Evolutionary conservation across 2,113 vertebrate species (phyloP).

Genomic region (Vidua chalybeata): DNA sequence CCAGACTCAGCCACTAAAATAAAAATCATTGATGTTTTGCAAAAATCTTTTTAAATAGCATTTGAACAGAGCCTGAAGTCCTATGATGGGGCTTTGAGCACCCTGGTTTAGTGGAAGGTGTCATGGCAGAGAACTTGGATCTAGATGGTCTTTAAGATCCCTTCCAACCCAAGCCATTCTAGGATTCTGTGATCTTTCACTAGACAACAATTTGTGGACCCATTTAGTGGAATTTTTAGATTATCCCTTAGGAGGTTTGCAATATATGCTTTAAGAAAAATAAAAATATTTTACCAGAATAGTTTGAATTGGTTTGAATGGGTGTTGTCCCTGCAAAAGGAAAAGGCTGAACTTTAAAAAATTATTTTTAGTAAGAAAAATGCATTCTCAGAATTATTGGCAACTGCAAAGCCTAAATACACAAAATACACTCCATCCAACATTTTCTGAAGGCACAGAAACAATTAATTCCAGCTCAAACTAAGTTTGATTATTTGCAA

Average conservation of each 20-base stretch:
- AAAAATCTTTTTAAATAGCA: neutral
- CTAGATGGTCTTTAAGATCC: neutral
- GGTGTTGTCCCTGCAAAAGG: neutral
- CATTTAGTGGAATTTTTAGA: neutral
- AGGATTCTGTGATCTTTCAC: neutral
- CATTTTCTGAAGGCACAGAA: neutral
- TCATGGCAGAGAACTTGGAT: neutral
- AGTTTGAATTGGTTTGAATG: neutral
- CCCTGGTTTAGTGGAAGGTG: neutral
- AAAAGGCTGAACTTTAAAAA: neutral
- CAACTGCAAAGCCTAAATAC: neutral
- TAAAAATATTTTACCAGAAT: neutral
- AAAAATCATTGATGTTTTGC: accelerated
- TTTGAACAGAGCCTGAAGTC: neutral
- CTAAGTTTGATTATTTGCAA: neutral
- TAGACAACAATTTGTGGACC: neutral
- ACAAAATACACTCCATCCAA: neutral
- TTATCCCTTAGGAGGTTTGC: neutral
- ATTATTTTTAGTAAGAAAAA: conserved; percentile 11
- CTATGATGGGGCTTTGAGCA: neutral
- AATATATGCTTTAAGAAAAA: neutral
- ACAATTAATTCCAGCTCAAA: neutral
- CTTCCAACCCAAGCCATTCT: neutral
- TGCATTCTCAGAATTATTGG: neutral
- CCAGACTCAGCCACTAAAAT: neutral